Conservation (phyloP, 2,888 invertebrate species). For the Bugula neritina region DNA sequence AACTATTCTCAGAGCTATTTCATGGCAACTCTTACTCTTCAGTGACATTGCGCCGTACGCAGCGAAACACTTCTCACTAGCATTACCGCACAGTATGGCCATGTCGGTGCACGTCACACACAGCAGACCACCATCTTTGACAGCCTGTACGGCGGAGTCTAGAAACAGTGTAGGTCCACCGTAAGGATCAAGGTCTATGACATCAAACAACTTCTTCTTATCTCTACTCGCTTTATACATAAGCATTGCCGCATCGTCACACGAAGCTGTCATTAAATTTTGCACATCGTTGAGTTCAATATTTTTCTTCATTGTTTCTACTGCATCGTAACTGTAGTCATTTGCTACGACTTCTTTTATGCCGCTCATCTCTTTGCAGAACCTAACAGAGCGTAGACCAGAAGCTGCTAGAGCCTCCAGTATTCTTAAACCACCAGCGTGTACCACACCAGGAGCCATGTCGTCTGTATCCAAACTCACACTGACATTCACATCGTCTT, state of each 20-base stretch:
- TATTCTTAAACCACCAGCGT: slow-evolving; percentile 57
- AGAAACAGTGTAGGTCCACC: slow-evolving; percentile 90
- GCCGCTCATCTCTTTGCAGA: slow-evolving; percentile 86
- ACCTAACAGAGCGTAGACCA: slow-evolving; percentile 88
- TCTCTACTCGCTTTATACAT: slow-evolving; percentile 59
- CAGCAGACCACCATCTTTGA: slow-evolving; percentile 66
- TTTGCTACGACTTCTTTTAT: slow-evolving; percentile 73
- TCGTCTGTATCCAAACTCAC: background rate
- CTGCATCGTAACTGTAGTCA: slow-evolving; percentile 78
- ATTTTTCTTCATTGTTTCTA: slow-evolving; percentile 76
- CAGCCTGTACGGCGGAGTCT: slow-evolving; percentile 49
- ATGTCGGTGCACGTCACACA: slow-evolving; percentile 96
- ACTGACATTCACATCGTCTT: background rate
- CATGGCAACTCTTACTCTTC: slow-evolving; percentile 71
- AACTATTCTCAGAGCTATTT: slow-evolving; percentile 90
- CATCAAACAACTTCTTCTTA: slow-evolving; percentile 68
- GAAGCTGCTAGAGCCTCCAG: slow-evolving; percentile 93
- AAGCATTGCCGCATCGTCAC: slow-evolving; percentile 70
- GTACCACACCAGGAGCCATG: slow-evolving; percentile 36
- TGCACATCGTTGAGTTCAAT: slow-evolving; percentile 69
- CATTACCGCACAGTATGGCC: slow-evolving; percentile 85
- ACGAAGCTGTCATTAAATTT: slow-evolving; percentile 67
- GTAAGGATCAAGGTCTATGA: slow-evolving; percentile 93
- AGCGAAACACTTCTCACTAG: slow-evolving; percentile 82
- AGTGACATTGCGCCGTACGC: slow-evolving; percentile 90